A percentile compares a stretch with the other conserved stretches of the same genome.
These are phyloP conservation scores for Lasius fuliginosus DNA, from an alignment of 2,888 invertebrate genomes.

Conservation along the genomic window DNA sequence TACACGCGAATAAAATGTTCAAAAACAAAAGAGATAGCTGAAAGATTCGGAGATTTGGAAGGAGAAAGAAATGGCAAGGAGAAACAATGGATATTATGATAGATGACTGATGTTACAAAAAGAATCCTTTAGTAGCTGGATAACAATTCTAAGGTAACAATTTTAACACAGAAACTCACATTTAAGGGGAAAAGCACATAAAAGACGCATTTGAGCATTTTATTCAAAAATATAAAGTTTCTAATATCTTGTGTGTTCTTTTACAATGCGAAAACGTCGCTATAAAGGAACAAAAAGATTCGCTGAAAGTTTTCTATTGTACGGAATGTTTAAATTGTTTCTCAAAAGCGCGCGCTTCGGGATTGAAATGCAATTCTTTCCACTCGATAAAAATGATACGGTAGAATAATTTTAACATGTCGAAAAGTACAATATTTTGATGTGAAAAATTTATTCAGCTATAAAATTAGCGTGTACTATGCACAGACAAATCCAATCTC, in stretches of 20 bases:
- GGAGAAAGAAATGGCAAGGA: neutral
- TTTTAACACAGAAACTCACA: neutral
- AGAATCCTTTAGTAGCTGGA: neutral
- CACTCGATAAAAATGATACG: conserved; percentile 19
- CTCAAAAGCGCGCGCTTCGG: neutral
- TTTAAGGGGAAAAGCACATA: neutral
- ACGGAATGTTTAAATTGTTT: conserved; percentile 19
- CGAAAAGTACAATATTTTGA: neutral
- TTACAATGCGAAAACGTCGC: neutral
- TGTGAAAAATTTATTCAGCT: neutral
- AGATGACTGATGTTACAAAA: neutral
- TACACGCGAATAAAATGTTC: neutral
- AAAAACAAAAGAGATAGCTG: neutral
- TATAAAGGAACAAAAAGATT: neutral
- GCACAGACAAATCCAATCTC: neutral
- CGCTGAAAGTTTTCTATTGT: conserved; percentile 17
- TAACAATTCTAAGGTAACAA: neutral
- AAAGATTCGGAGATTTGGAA: neutral
- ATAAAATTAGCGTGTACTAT: neutral
- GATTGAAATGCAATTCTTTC: conserved; percentile 8
- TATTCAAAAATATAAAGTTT: neutral
- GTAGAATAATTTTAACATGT: neutral
- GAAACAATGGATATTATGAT: neutral
- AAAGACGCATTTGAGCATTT: neutral
- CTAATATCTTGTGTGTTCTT: neutral